Conservation (phyloP, 2,113 vertebrate species). For the mouse (Mus musculus) region DNA sequence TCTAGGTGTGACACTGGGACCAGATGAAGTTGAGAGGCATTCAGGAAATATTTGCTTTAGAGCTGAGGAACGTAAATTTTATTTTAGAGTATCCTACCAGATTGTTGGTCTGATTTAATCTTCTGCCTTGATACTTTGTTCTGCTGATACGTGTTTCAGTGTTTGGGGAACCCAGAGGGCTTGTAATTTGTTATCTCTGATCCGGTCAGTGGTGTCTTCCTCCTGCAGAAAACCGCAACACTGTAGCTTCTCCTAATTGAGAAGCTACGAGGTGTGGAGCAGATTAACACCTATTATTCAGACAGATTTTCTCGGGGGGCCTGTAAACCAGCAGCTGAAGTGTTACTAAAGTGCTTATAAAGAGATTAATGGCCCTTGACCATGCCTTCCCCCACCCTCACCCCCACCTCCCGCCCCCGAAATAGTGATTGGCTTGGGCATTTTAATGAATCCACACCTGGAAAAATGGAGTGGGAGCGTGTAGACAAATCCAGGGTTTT, state of each 20-base stretch:
- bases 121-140: background rate
- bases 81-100: background rate
- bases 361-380: conserved; percentile 43
- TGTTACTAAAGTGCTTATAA: conserved; percentile 28
- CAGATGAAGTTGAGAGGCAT: background rate
- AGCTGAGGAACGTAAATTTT: background rate
- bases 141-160: background rate
- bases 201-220: too few relatives aligned
- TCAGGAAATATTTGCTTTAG: background rate
- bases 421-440: background rate
- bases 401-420: background rate
- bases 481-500: conserved; percentile 39
- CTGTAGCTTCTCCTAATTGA: conserved; percentile 54
- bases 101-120: background rate
- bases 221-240: background rate
- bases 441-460: conserved; percentile 67
- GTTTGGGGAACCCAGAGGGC: background rate
- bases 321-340: background rate
- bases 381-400: too few relatives aligned
- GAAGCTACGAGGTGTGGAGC: conserved; percentile 55
- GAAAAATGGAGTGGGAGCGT: background rate
- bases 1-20: background rate
- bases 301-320: conserved; percentile 57
- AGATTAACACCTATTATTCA: conserved; percentile 68
- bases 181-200: background rate